Conservation (phyloP, 2,888 invertebrate species). For the Pseudococcus jackbeardsleyi region DNA sequence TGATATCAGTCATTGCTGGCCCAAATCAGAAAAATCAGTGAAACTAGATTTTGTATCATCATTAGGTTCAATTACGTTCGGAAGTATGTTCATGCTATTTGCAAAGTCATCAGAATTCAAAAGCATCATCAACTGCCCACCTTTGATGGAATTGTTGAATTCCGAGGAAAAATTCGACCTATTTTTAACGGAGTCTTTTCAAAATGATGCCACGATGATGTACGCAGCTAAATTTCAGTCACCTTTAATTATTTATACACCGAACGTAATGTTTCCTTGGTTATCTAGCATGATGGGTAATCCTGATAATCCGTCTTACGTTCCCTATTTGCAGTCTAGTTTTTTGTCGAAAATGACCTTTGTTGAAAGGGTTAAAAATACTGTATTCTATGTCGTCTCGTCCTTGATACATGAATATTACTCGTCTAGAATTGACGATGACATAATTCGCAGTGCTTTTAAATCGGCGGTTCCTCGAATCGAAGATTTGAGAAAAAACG, state of each 20-base stretch:
- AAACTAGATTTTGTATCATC: background rate
- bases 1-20: background rate
- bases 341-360: background rate
- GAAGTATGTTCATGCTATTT: background rate
- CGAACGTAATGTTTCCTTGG: slow-evolving; percentile 19
- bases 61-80: background rate
- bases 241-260: background rate
- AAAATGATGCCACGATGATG: background rate
- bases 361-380: slow-evolving; percentile 45
- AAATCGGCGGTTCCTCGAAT: background rate
- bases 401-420: background rate
- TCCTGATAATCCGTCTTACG: slow-evolving; percentile 47
- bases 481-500: background rate
- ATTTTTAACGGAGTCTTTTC: background rate
- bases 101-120: background rate
- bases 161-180: slow-evolving; percentile 65
- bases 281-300: background rate
- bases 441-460: background rate
- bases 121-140: slow-evolving; percentile 5
- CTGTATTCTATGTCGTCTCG: background rate
- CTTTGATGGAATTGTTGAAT: slow-evolving; percentile 41
- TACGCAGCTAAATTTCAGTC: background rate
- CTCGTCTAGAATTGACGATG: background rate
- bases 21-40: background rate
- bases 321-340: background rate